These are phyloP conservation scores for Epizoanthus stellaris DNA, from an alignment of 92 coral and sea anemone species.

Conservation along the genomic window DNA sequence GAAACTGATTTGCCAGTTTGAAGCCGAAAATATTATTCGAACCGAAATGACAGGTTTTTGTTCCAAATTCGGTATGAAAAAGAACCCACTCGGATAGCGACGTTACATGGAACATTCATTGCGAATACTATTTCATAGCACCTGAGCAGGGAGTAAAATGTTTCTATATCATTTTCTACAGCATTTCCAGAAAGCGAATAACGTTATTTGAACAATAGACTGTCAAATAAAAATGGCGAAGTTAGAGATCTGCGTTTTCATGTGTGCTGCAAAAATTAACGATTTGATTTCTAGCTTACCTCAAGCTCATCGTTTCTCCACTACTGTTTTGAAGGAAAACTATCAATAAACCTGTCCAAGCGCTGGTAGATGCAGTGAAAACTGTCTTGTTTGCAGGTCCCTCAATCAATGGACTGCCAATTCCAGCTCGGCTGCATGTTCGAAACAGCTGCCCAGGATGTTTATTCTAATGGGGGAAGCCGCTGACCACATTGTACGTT, in stretches of 20 bases:
- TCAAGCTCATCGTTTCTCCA: conserved; percentile 23
- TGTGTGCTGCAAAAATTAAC: neutral
- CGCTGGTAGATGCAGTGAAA: neutral
- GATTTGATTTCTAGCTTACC: conserved; percentile 8
- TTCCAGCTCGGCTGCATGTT: neutral
- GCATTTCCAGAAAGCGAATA: neutral
- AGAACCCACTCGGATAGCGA: neutral
- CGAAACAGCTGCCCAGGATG: conserved; percentile 25
- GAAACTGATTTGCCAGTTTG: neutral
- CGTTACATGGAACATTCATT: neutral
- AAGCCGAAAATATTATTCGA: neutral
- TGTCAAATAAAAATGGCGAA: conserved; percentile 43
- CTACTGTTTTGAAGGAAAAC: neutral
- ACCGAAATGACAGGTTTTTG: neutral
- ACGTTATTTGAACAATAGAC: neutral
- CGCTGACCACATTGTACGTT: conserved; percentile 18
- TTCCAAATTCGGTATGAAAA: neutral
- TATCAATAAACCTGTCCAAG: neutral
- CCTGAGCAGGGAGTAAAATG: neutral
- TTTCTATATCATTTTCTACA: neutral
- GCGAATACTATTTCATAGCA: neutral
- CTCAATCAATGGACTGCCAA: neutral
- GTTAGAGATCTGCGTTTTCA: neutral
- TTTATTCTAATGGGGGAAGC: conserved; percentile 8
- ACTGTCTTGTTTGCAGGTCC: neutral